Percentiles rank a stretch among this genome's conserved stretches.
phyloP scores from a whole-genome alignment of 1,140 invertebrate species.

The Phortica variegata region DNA sequence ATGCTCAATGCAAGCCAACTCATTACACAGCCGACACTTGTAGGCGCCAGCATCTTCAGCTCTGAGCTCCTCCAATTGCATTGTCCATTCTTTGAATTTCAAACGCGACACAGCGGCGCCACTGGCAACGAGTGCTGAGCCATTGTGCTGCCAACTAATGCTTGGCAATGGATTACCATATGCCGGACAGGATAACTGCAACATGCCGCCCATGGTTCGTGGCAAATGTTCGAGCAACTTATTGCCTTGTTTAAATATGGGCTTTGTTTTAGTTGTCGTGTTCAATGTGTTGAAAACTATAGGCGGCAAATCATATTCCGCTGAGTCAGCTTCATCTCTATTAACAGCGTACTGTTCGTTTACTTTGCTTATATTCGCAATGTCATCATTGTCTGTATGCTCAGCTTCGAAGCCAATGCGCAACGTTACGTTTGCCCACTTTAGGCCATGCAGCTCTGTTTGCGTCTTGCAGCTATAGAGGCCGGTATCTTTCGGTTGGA shows the following conservation, averaged over 20 bases:
- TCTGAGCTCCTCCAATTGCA: conserved; percentile 70
- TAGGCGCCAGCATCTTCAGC: conserved; percentile 80
- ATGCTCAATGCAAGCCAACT: conserved; percentile 71
- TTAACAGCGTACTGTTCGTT: background rate
- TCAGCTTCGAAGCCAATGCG: conserved; percentile 14
- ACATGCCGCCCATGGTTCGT: conserved; percentile 65
- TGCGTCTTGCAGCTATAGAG: conserved; percentile 25
- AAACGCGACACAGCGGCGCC: conserved; percentile 57
- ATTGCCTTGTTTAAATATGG: too few relatives aligned
- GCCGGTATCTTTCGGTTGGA: conserved; percentile 22
- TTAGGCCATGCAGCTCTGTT: conserved; percentile 8
- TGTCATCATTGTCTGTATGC: conserved; percentile 14
- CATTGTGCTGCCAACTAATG: conserved; percentile 77
- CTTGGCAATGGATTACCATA: conserved; percentile 69
- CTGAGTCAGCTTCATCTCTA: too few relatives aligned
- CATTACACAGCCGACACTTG: conserved; percentile 79
- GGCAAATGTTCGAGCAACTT: conserved; percentile 15
- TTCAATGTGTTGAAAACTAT: conserved; percentile 5
- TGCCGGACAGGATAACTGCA: conserved; percentile 66
- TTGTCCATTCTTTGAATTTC: conserved; percentile 65
- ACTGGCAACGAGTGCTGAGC: conserved; percentile 41
- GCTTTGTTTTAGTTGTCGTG: conserved; percentile 30
- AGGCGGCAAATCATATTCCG: conserved; percentile 15
- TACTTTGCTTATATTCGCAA: conserved; percentile 24
- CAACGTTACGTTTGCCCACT: conserved; percentile 35